Evolutionary conservation across 1,140 invertebrate species (phyloP).

Genomic region (Spodoptera frugiperda): DNA sequence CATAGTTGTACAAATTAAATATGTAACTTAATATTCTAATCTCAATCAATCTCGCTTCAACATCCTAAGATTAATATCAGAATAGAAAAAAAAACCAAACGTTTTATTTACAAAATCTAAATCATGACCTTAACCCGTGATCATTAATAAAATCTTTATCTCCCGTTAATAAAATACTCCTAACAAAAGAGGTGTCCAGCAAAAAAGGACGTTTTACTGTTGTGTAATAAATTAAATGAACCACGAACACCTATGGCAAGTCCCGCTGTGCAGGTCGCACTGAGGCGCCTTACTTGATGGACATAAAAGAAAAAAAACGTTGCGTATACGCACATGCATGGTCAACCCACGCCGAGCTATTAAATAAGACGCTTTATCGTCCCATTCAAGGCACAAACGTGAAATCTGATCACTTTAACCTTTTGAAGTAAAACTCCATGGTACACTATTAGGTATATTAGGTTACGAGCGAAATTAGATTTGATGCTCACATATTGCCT

Average conservation of each 20-base stretch:
- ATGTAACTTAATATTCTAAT: too few species aligned
- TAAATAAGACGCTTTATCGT: constrained; percentile 78
- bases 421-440: constrained; percentile 61
- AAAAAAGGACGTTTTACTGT: constrained; percentile 63
- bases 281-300: constrained; percentile 77
- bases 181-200: constrained; percentile 55
- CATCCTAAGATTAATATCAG: too few species aligned
- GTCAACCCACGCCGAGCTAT: constrained; percentile 71
- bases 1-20: too few species aligned
- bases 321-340: constrained; percentile 58
- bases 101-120: not conserved
- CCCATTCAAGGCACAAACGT: constrained; percentile 74
- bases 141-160: constrained; percentile 24
- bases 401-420: constrained; percentile 64
- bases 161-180: constrained; percentile 54
- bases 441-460: constrained; percentile 48
- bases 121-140: not conserved
- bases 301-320: constrained; percentile 73
- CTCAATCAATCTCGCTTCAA: too few species aligned
- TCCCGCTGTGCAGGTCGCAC: constrained; percentile 69
- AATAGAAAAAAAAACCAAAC: too few species aligned
- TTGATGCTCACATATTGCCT: constrained; percentile 40
- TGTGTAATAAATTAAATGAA: constrained; percentile 76
- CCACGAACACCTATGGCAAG: constrained; percentile 58
- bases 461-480: constrained; percentile 55